Percentiles rank a stretch among this genome's conserved stretches.
Evolutionary conservation across 2,797 vertebrate genomes (phyloP).

Genomic region (Sebastes glaucus): DNA sequence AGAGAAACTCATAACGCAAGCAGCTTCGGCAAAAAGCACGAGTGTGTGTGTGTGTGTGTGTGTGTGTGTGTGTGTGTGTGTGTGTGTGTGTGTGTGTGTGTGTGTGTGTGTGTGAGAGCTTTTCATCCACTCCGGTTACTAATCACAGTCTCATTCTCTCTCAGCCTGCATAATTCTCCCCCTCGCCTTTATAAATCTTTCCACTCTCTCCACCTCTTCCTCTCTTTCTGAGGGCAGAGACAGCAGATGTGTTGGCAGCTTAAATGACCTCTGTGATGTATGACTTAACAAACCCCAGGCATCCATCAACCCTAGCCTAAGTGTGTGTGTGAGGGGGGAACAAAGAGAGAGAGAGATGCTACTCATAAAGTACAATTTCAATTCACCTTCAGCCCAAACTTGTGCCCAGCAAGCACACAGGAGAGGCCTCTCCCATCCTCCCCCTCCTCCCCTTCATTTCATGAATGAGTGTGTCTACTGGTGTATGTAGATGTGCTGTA

Average conservation of each 20-base stretch:
- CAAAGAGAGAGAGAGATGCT: conserved; percentile 9
- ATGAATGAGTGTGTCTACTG: conserved; percentile 41
- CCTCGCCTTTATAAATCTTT: conserved; percentile 69
- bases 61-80: conserved; percentile 5
- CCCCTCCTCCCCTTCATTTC: conserved; percentile 12
- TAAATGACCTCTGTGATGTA: conserved; percentile 96
- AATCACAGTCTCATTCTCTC: conserved; percentile 72
- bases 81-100: too few species aligned
- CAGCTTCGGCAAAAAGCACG: conserved; percentile 42
- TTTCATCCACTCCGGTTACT: conserved; percentile 69
- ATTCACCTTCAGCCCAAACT: conserved; percentile 56
- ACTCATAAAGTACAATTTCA: conserved; percentile 53
- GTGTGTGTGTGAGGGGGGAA: conserved; percentile 20
- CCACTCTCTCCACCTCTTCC: conserved; percentile 65
- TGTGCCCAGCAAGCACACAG: neutral
- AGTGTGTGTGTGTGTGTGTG: conserved; percentile 10
- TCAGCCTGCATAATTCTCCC: conserved; percentile 60
- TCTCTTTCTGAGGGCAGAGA: conserved; percentile 78
- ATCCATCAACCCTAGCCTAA: conserved; percentile 86
- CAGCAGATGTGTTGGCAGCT: conserved; percentile 93
- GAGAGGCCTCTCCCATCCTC: conserved; percentile 6
- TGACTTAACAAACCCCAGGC: conserved; percentile 92
- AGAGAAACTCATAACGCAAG: conserved; percentile 50
- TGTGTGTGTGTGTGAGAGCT: conserved; percentile 18
- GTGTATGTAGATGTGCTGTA: conserved; percentile 53